phyloP scores from a whole-genome alignment of 2,797 vertebrate genomes.

The Meda fulgida region DNA sequence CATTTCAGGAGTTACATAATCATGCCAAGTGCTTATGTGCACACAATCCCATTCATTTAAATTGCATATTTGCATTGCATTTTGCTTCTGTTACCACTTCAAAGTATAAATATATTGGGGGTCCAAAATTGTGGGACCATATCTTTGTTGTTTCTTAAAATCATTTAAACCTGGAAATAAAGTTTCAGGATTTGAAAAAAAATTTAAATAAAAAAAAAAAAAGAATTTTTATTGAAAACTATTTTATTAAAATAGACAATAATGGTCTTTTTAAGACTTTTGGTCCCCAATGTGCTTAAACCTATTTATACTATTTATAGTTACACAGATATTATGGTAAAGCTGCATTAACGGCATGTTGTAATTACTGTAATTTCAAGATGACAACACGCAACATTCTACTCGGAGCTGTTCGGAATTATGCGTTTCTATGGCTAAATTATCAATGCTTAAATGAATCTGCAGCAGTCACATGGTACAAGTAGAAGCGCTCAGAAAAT shows the following conservation, averaged over 20 bases:
- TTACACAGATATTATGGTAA: not conserved
- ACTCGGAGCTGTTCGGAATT: not conserved
- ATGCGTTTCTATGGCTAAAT: not conserved
- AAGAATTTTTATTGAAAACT: not conserved
- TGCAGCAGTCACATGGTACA: not conserved
- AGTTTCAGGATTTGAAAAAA: not conserved
- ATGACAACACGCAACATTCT: not conserved
- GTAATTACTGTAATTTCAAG: not conserved
- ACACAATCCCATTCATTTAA: constrained; percentile 16
- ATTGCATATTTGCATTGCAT: not conserved
- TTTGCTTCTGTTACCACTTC: not conserved
- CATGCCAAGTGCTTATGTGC: constrained; percentile 24
- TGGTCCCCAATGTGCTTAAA: not conserved
- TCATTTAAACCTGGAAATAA: not conserved
- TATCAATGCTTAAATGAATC: not conserved
- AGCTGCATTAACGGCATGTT: not conserved
- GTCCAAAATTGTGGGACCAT: not conserved
- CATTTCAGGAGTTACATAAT: constrained; percentile 31
- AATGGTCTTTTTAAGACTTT: not conserved
- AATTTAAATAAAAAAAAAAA: not conserved
- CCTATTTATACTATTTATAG: not conserved
- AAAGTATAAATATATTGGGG: not conserved
- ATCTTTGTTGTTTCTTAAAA: not conserved
- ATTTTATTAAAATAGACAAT: not conserved
- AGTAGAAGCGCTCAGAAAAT: no score